Evolutionary conservation across 2,113 vertebrate genomes (phyloP).

Genomic region (Albula goreensis): DNA sequence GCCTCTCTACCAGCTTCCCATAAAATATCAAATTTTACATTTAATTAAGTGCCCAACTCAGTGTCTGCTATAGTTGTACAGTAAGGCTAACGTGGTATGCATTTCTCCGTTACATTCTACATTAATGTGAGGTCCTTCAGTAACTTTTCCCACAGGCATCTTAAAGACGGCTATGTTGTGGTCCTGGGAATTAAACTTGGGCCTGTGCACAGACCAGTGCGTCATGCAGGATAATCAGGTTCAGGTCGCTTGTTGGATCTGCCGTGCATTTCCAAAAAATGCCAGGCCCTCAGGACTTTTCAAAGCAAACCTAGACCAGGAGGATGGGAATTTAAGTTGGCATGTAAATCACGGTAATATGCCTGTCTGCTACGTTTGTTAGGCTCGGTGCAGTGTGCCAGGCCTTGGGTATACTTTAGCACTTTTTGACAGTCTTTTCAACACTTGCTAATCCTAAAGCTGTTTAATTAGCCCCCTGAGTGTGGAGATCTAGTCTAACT

Average conservation of each 20-base stretch:
- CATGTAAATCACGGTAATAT: neutral
- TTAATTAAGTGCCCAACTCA: neutral
- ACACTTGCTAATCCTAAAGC: neutral
- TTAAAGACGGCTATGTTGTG: neutral
- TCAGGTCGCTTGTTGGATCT: neutral
- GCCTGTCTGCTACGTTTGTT: neutral
- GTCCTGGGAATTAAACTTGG: neutral
- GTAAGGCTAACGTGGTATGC: neutral
- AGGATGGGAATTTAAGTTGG: neutral
- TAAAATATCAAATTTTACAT: neutral
- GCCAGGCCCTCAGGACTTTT: neutral
- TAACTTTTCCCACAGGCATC: neutral
- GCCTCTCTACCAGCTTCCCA: neutral
- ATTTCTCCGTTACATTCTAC: neutral
- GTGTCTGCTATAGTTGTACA: neutral
- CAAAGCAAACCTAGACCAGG: neutral
- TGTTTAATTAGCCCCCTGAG: slow-evolving; percentile 7
- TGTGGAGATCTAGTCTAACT: neutral
- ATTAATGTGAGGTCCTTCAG: neutral
- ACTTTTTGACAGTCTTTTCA: neutral
- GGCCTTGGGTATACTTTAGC: neutral
- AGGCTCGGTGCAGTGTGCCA: neutral
- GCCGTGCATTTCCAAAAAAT: neutral
- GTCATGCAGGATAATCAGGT: neutral
- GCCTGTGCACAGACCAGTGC: neutral